Evolutionary conservation across 2,888 invertebrate genomes (phyloP), one percentile per base, ranked within the genome.

Genomic region (Eupeodes luniger): DNA sequence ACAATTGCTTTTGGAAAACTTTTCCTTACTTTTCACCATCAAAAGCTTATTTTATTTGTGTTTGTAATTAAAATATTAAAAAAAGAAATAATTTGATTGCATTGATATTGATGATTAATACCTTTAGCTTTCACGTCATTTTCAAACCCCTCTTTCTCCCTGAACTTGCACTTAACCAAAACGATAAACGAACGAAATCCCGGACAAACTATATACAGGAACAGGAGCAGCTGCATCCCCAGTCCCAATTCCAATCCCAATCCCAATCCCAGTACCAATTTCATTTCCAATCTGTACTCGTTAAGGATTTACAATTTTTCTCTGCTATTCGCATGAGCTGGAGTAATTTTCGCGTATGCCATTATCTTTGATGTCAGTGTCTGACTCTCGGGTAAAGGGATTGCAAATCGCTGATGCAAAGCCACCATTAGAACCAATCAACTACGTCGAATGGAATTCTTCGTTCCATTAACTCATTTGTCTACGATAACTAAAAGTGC

Each of bases 391-490:
- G 66, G 67, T 62, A 75, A 86, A 82, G 66, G 82, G 74, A 86
- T 82, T 82, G 74, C 82, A 82, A 82, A 86, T 74, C 78, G 82
- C 82, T 86, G 85, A 82, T 82, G 85, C 85, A 79, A 86, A 82
- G 78, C 85, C 85, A 78, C 82, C 82, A 75, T 86, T 78, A 74
- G 82, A 86, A 82, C 78, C 85, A 86, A 86, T 86, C 85, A 86
- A 86, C 82, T 86, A 86, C 78, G 69, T 82, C 82, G 85, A 86
- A 86, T 82, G 81, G 74, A 78, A 82, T 86, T 86, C 85, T 86
- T 86, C 82, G 85, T 82, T 86, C 85, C 85, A 86, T 86, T 86
- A 82, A 86, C 85, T 86, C 85, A 86, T 86, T 86, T 86, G 82
- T 86, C 85, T 86, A 40, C 59, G 66, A 77, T 76, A 81, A 81